Evolutionary conservation across 2,888 invertebrate species (phyloP), one percentile per base, ranked within the genome.

Genomic region (Lutraria lutraria): DNA sequence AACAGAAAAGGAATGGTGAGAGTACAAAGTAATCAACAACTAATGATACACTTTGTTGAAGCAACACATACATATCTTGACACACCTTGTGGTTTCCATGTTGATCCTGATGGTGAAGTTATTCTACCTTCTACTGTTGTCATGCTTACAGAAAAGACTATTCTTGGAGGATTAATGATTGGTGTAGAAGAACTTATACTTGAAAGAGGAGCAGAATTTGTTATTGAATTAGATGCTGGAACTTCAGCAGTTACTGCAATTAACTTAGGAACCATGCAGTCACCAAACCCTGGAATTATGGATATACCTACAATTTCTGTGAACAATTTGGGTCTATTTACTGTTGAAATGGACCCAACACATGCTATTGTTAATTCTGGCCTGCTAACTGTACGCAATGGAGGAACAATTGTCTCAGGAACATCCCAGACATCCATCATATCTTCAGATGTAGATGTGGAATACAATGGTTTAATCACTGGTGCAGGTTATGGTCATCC

Each of bases 11-110:
- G 95, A 0, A 88, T 94, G 89, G 90, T 95, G 0, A 80, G 94
- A n/a, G 93, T 95, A 3, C 94, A 94, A 81, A 88, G 86, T 60
- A 80, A 86, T 15, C 95, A 95, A 83, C 93, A 93, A 76, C 87
- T 95, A 13, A 81, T 91, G 29, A 92, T 95, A 1, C 43, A 94
- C 81, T 94, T 94, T 90, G 94, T 95, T 10, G 94, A 93, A 53
- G 93, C 94, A 1, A 94, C 95, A 0, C 94, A 95, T 88, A 95
- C 95, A 13, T 95, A 94, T 81, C 89, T 95, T 12, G 94, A 95
- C 87, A 90, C 94, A 15, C 95, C 95, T 19, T 94, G 95, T 92
- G 95, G 94, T 31, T 92, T 95, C 85, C 94, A 94, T 88, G 92
- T 95, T 0, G 94, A 95, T 80, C 53, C 53, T 12, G 93, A 92